Evolutionary conservation across 1,140 invertebrate genomes (phyloP).

Genomic region (Drosophila subobscura): DNA sequence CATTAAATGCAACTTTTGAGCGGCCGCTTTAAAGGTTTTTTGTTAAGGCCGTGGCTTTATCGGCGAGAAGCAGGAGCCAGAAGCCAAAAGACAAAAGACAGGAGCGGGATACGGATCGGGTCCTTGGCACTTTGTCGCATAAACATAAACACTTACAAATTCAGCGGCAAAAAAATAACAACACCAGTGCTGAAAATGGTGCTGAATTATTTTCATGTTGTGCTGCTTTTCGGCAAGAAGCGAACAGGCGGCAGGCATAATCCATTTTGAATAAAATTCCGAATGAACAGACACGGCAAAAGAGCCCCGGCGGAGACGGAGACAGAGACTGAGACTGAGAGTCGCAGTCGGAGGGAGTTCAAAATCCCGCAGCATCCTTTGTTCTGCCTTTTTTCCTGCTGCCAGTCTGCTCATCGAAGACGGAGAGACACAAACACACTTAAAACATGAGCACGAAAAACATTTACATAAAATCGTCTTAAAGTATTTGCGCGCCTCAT

Average conservation of each 20-base stretch:
- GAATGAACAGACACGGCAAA: constrained; percentile 73
- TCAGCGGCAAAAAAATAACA: constrained; percentile 32
- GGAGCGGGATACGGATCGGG: constrained; percentile 7
- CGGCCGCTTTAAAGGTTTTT: constrained; percentile 55
- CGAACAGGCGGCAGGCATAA: constrained; percentile 66
- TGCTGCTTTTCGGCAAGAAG: constrained; percentile 12
- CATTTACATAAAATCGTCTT: constrained; percentile 82
- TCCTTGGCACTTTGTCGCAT: constrained; percentile 62
- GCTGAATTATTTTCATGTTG: constrained; percentile 51
- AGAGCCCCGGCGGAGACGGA: constrained; percentile 26
- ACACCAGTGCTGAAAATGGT: constrained; percentile 30
- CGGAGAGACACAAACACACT: constrained; percentile 71
- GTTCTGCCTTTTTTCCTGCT: constrained; percentile 58
- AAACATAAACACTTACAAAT: constrained; percentile 75
- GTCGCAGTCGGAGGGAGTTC: constrained; percentile 14
- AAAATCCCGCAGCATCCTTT: constrained; percentile 52
- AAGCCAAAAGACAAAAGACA: background rate
- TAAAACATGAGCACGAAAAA: constrained; percentile 82
- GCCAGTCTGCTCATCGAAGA: constrained; percentile 27
- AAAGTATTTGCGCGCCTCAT: constrained; percentile 79
- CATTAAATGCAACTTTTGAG: constrained; percentile 70
- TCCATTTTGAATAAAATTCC: constrained; percentile 82
- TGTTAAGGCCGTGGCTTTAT: constrained; percentile 19
- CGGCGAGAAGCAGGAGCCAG: constrained; percentile 25
- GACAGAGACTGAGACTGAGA: background rate